A percentile compares a stretch with the other conserved stretches of the same genome.
Evolutionary conservation across 2,888 invertebrate species (phyloP).

Genomic region (Petrolisthes cinctipes): DNA sequence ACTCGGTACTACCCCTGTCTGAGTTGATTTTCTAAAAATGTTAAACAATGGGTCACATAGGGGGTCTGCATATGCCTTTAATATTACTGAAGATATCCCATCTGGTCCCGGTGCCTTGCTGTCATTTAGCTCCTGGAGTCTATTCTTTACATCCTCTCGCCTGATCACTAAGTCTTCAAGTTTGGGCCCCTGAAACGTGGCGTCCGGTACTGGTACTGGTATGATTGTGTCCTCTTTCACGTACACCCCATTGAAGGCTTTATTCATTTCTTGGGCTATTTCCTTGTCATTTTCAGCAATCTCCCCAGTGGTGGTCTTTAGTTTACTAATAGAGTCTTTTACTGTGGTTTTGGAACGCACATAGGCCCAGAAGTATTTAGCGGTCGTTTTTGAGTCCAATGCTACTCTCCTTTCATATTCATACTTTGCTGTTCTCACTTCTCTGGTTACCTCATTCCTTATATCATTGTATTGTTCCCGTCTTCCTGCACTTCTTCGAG

Average conservation of each 20-base stretch:
- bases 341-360: background rate
- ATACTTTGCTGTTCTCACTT: slow-evolving; percentile 19
- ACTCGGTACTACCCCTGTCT: slow-evolving; percentile 18
- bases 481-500: background rate
- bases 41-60: slow-evolving; percentile 6
- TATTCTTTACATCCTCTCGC: background rate
- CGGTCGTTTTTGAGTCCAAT: background rate
- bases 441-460: slow-evolving; percentile 31
- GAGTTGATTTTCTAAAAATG: background rate
- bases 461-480: background rate
- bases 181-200: slow-evolving; percentile 1
- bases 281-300: slow-evolving; percentile 11
- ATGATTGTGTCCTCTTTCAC: slow-evolving; percentile 8
- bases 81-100: background rate
- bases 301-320: slow-evolving; percentile 10
- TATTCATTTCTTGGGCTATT: slow-evolving; percentile 23
- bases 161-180: background rate
- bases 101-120: slow-evolving; percentile 27
- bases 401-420: slow-evolving; percentile 13
- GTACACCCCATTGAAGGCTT: slow-evolving; percentile 19
- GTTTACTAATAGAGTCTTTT: background rate
- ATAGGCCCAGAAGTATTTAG: slow-evolving; percentile 32
- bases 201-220: background rate
- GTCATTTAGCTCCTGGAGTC: background rate
- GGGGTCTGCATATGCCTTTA: background rate